Evolutionary conservation across 2,113 vertebrate genomes (phyloP).

Genomic region (Thalassoma bifasciatum): DNA sequence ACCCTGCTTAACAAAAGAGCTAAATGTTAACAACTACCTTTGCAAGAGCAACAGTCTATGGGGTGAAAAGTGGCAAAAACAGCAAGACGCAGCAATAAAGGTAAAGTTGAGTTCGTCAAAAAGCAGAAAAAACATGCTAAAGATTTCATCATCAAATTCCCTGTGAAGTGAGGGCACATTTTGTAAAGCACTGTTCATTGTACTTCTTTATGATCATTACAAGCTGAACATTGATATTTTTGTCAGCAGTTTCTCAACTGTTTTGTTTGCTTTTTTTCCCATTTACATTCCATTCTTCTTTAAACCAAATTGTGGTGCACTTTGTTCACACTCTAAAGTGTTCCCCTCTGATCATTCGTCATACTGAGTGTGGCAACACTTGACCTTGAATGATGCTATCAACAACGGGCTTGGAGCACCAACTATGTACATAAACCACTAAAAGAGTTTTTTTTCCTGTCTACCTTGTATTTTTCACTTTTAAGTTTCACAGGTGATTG

Average conservation of each 20-base stretch:
- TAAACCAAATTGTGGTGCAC: slow-evolving; percentile 21
- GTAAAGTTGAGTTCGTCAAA: no score
- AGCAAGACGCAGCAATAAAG: no score
- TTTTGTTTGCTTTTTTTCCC: slow-evolving; percentile 9
- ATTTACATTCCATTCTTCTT: slow-evolving; percentile 7
- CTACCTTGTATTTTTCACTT: neutral
- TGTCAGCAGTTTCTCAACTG: slow-evolving; percentile 1
- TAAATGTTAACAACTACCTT: no score
- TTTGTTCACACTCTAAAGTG: slow-evolving; percentile 13
- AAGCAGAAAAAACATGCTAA: no score
- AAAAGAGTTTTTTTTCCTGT: neutral
- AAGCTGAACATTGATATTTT: neutral
- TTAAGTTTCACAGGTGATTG: neutral
- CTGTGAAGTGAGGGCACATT: neutral
- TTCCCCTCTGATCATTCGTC: slow-evolving; percentile 3
- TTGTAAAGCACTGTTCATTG: neutral
- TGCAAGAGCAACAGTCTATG: no score
- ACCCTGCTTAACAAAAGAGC: no score
- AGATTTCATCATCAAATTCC: neutral
- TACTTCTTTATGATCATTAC: neutral
- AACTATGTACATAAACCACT: slow-evolving; percentile 2
- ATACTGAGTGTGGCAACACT: neutral
- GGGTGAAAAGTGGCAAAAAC: no score
- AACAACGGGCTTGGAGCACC: neutral
- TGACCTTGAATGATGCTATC: neutral